Evolutionary conservation across 2,888 invertebrate genomes (phyloP), one percentile per base, ranked within the genome.

Genomic region (Hydriomena furcata): DNA sequence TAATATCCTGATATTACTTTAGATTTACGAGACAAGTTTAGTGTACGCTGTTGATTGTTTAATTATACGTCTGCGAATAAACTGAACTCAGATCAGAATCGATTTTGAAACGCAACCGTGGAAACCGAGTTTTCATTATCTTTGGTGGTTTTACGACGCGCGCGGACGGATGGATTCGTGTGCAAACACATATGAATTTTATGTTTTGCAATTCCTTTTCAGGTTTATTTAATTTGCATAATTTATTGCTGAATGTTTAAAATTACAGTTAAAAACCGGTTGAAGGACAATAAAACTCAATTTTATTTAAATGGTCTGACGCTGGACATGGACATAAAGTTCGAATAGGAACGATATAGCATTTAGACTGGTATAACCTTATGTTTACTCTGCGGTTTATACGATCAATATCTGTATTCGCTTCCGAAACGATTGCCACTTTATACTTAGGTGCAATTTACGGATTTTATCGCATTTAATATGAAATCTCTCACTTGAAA

Each of bases 11-110:
- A 65, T 67, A 69, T 71, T 54, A 65, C 61, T 63, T 61, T 59
- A 72, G 76, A 81, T 82, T 82, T 82, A 82, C 65, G 79, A 75
- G 66, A 68, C 73, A 72, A 60, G 44, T 61, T 69, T 65, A 70
- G 68, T 68, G 66, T 68, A 68, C 66, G 68, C 68, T 68, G 65
- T 66, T 66, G 76, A 76, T 74, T 74, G 73, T 82, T 76, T 80
- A 80, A 82, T 82, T 79, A 81, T 69, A 52, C 58, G 58, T 55
- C 48, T 60, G 62, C 61, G 68, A 75, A 76, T 71, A 70, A 69
- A 68, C 63, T 58, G 56, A 49, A 63, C 61, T 60, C 52, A 55
- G 64, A 63, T 66, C 57, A 55, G 63, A 69, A 71, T 74, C 58
- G 63, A 68, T 71, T 71, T 65, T 56, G 52, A 69, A 69, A 69